Evolutionary conservation across 2,113 vertebrate genomes (phyloP).

Genomic region (Monopterus albus): DNA sequence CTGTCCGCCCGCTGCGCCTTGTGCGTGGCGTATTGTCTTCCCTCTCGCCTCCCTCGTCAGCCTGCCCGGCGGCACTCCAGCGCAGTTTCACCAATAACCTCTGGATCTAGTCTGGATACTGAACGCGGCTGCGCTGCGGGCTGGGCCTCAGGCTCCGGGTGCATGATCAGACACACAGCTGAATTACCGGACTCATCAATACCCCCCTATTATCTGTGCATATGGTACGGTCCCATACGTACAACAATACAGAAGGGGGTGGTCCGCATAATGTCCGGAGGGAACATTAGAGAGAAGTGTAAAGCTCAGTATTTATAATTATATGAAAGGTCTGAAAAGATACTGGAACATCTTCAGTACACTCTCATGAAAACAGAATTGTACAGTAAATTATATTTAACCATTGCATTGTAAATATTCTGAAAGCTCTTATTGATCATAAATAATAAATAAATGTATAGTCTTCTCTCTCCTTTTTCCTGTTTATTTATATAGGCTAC

Average conservation of each 20-base stretch:
- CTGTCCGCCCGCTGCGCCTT: neutral
- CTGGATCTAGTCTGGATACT: neutral
- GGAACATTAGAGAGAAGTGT: too few species aligned
- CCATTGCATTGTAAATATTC: too few species aligned
- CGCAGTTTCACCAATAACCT: neutral
- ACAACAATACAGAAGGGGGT: constrained; percentile 24
- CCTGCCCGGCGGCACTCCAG: neutral
- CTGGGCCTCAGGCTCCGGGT: constrained; percentile 36
- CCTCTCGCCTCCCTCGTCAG: neutral
- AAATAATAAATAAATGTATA: too few species aligned
- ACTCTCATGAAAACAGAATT: too few species aligned
- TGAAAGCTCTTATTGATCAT: too few species aligned
- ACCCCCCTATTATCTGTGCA: constrained; percentile 41
- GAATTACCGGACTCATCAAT: constrained; percentile 3
- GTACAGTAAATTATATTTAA: too few species aligned
- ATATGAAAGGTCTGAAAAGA: too few species aligned
- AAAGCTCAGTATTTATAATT: too few species aligned
- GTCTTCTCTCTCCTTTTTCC: too few species aligned
- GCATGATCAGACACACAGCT: constrained; percentile 37
- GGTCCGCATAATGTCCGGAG: too few species aligned
- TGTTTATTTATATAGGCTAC: too few species aligned
- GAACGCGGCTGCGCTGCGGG: neutral
- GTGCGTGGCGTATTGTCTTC: neutral
- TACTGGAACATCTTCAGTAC: too few species aligned
- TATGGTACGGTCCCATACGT: constrained; percentile 61